Evolutionary conservation across 2,888 invertebrate genomes (phyloP), one percentile per base, ranked within the genome.

Genomic region (Pristionchus arcanus): DNA sequence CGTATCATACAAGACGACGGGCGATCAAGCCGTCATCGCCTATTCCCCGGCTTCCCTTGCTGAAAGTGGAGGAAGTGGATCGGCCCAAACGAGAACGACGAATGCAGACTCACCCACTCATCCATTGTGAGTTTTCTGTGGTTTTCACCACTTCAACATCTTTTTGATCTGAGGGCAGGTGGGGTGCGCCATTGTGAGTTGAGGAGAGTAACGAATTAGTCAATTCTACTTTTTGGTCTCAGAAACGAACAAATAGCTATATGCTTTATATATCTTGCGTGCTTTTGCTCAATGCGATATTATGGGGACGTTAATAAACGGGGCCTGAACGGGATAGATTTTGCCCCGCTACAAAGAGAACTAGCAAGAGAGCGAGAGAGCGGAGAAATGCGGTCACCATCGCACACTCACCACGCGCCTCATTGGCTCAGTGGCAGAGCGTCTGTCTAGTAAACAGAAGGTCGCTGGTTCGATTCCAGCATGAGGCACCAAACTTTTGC

Each of bases 381-480:
- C 3, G 49, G 81, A n/a, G n/a, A 13, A 53, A 53, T 34, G 49
- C 53, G 21, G 25, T n/a, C 49, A 53, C 25, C 25, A 15, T n/a
- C 68, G 42, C 49, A 15, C 2, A 1, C n/a, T 2, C 49, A 42
- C 16, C 87, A 55, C 31, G 90, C 88, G 91, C 91, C 91, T 91
- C 91, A 92, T 92, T 92, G 92, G 93, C 93, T 93, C 92, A 93
- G 93, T 90, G 93, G 93, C 91, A 93, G 93, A 93, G 93, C 93
- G 93, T 93, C 93, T 93, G 93, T 93, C 93, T 93, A 91, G 93
- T 93, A 93, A 93, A 93, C 93, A 93, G 93, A 93, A 93, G 93
- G 92, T 92, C 93, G 93, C 91, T 92, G 93, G 93, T 93, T 93
- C 93, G 93, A 93, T 93, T 93, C 93, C 93, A 91, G 92, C 93